A percentile compares a stretch with the other conserved stretches of the same genome.
Evolutionary conservation across 2,113 vertebrate species (phyloP).

Genomic region (Corydoras sp.): DNA sequence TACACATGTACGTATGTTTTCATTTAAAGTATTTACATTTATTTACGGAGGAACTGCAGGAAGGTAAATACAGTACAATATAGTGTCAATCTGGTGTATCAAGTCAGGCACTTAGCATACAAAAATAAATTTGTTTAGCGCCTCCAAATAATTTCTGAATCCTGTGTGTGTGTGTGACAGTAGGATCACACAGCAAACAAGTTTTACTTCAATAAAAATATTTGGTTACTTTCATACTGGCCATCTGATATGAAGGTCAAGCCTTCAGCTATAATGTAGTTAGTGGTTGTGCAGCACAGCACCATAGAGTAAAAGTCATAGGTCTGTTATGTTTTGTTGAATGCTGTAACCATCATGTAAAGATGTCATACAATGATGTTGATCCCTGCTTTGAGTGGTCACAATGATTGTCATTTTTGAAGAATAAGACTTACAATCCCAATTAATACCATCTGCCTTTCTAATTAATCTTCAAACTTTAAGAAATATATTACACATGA

Average conservation of each 20-base stretch:
- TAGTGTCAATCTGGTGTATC: constrained; percentile 54
- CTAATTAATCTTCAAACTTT: not conserved
- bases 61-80: constrained; percentile 58
- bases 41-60: constrained; percentile 53
- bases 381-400: constrained; percentile 18
- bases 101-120: constrained; percentile 63
- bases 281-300: constrained; percentile 9
- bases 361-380: constrained; percentile 1
- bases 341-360: constrained; percentile 4
- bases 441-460: too few species aligned
- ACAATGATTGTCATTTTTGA: constrained; percentile 37
- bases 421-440: not conserved
- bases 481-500: not conserved
- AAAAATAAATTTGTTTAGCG: constrained; percentile 48
- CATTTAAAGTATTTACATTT: constrained; percentile 58
- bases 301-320: constrained; percentile 7
- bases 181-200: constrained; percentile 31
- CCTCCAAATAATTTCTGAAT: constrained; percentile 32
- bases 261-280: constrained; percentile 31
- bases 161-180: constrained; percentile 19
- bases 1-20: not conserved
- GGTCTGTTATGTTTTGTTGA: not conserved
- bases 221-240: constrained; percentile 35
- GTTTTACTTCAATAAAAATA: constrained; percentile 28
- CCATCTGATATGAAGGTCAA: constrained; percentile 19